Base-by-base conservation (phyloP, 2,888 invertebrate genomes). In the Hedychridium roseum region DNA sequence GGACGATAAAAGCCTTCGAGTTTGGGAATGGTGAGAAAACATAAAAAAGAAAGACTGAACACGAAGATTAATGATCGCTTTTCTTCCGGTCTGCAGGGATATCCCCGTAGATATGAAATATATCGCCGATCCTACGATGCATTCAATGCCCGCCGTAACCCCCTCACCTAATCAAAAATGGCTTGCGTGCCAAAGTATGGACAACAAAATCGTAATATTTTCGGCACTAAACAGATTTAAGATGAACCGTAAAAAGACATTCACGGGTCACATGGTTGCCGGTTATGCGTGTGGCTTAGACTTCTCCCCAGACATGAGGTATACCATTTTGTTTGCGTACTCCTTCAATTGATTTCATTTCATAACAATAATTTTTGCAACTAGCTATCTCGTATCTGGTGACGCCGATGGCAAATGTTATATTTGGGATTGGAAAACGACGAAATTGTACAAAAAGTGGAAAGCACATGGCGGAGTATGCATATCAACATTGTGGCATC, bases 341-440 rank as follows among this genome's bases (percentile, higher is more conserved):
- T 23, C 23, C 5, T 23, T 23, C 9, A 23, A 23, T 23, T 6
- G 4, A 23, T 6, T 23, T n/a, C n/a, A n/a, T 23, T 23, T 23
- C 9, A 23, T 23, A 23, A 6, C 23, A 23, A 9, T 23, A 23
- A 23, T 23, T 23, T 4, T 4, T 23, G 5, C 9, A 23, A 23
- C 12, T 81, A 96, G 97, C 71, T 98, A 98, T 78, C 82, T 99
- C 28, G 90, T 96, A 41, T 97, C 97, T 0, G 99, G 99, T 1
- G 99, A 99, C 80, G 98, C 98, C 0, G 99, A 99, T 81, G 99
- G 99, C 6, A 97, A 97, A 80, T 90, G 96, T 69, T 98, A 95
- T 80, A 88, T 99, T 32, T 99, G 99, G 99, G 98, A 99, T 76
- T 99, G 98, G 98, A 98, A 98, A 79, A 96, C 97, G 0, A 98